Conservation (phyloP, 2,888 invertebrate genomes). For the Brachynemurus nebulosus region DNA sequence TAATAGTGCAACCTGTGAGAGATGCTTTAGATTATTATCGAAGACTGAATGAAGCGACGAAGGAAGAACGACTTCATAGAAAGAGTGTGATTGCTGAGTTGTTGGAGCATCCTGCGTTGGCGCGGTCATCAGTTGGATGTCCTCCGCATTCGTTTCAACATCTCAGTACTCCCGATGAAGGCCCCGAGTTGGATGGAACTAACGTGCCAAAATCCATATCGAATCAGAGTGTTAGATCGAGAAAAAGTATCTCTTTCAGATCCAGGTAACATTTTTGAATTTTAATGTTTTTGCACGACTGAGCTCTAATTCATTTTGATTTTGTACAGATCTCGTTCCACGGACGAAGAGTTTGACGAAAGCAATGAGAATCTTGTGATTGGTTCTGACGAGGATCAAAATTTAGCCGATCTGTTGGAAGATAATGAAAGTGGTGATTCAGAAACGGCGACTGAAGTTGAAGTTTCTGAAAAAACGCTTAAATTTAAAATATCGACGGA, state of each 20-base stretch:
- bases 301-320: neutral
- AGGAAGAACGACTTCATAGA: constrained; percentile 42
- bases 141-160: constrained; percentile 22
- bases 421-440: constrained; percentile 46
- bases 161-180: constrained; percentile 29
- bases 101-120: constrained; percentile 25
- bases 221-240: constrained; percentile 38
- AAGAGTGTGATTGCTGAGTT: constrained; percentile 37
- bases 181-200: constrained; percentile 21
- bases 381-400: constrained; percentile 24
- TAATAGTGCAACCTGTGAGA: constrained; percentile 46
- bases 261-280: constrained; percentile 25
- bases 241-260: constrained; percentile 35
- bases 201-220: constrained; percentile 33
- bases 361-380: constrained; percentile 28
- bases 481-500: constrained; percentile 66
- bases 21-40: constrained; percentile 48
- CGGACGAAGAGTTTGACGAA: constrained; percentile 36
- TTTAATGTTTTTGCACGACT: neutral
- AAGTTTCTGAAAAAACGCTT: constrained; percentile 58
- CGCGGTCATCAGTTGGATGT: constrained; percentile 29
- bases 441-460: constrained; percentile 57
- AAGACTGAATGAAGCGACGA: constrained; percentile 44
- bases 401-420: constrained; percentile 38
- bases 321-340: constrained; percentile 33